Evolutionary conservation across 2,797 vertebrate species (phyloP), one percentile per base, ranked within the genome.

Genomic region (Eulemur coronatus): DNA sequence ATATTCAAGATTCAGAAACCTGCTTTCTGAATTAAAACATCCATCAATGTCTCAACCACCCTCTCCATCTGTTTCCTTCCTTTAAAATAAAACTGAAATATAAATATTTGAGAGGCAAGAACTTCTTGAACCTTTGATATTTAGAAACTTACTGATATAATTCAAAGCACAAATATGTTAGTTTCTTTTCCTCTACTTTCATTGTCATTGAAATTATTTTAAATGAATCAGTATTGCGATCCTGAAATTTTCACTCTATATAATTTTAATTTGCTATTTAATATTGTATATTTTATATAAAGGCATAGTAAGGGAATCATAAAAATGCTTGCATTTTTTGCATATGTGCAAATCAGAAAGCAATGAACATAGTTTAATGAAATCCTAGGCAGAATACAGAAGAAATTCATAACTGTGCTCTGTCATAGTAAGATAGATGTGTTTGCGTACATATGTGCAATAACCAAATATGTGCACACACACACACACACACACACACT

Each of bases 1-100:
- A 92, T 7, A 94, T 35, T 87, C 87, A 84, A 63, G 63, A 59
- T 41, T 65, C 35, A 11, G 79, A 96, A 98, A 96, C 17, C 48
- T 72, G 48, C 95, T 35, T 94, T 79, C 90, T 0, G 65, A 0
- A 94, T 67, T 89, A 95, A 94, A 96, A 88, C 14, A 89, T 95
- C 22, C 89, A 92, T 97, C 96, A 95, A 1, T 17, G 3, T 89
- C 30, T 41, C 52, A 35, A 48, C 22, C 7, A 70, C 5, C 17
- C 15, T 84, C 33, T 17, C 63, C 22, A 57, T 70, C n/a, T 93
- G 30, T 48, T 79, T 75, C 35, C 4, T 38, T 65, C 20, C 22
- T 79, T 96, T 92, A 63, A 78, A 89, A 80, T 76, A 75, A 84
- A 85, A 67, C 24, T 52, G n/a, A 63, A 59, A 33, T 35, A 89